phyloP scores from a whole-genome alignment of 2,797 vertebrate genomes.

The Peromyscus melanophrys region DNA sequence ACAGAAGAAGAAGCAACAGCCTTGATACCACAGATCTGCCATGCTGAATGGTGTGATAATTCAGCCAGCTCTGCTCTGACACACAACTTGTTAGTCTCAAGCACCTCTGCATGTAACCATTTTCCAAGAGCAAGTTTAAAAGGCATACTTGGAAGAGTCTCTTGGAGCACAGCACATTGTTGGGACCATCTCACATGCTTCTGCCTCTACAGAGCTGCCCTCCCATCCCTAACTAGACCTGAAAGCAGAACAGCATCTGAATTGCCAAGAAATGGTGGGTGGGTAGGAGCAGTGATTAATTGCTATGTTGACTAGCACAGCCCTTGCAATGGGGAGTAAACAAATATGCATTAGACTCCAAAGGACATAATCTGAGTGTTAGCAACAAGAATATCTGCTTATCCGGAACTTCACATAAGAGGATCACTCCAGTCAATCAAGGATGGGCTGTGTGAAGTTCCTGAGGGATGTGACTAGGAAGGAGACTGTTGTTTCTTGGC shows the following conservation, averaged over 20 bases:
- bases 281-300: not conserved
- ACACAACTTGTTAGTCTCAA: not conserved
- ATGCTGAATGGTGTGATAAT: not conserved
- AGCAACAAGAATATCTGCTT: not conserved
- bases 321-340: not conserved
- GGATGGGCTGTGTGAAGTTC: not conserved
- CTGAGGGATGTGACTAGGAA: accelerated
- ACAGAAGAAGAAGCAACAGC: not conserved
- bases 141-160: not conserved
- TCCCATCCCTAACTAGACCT: not conserved
- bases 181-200: not conserved
- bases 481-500: not conserved
- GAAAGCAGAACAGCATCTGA: not conserved
- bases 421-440: not conserved
- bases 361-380: not conserved
- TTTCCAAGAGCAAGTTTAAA: conserved; percentile 25
- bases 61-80: conserved; percentile 6
- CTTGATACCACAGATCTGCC: not conserved
- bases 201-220: not conserved
- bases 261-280: not conserved
- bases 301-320: not conserved
- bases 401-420: not conserved
- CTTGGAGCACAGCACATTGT: not conserved
- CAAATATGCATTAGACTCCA: not conserved
- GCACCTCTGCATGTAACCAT: not conserved